These are phyloP conservation scores for Syrphus vitripennis DNA, from an alignment of 2,888 invertebrate genomes.

Conservation along the genomic window DNA sequence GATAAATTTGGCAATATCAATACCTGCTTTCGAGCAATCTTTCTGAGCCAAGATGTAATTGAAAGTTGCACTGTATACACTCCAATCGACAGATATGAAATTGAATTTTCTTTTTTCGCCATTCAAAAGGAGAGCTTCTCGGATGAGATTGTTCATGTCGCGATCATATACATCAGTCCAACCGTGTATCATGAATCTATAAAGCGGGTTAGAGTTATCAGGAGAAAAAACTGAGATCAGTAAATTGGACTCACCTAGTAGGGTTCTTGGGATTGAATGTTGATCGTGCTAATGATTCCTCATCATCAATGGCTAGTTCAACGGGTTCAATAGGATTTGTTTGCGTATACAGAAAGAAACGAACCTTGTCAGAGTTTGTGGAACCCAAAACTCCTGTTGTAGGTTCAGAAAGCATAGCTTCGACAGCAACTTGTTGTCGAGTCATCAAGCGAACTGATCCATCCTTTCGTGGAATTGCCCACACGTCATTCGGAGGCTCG, in stretches of 20 bases:
- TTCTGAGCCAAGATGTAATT: slow-evolving; percentile 83
- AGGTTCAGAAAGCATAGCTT: slow-evolving; percentile 26
- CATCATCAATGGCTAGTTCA: slow-evolving; percentile 36
- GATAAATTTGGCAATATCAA: slow-evolving; percentile 65
- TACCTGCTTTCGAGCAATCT: slow-evolving; percentile 67
- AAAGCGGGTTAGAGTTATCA: neutral
- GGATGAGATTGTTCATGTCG: slow-evolving; percentile 66
- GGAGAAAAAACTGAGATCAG: no score
- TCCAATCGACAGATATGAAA: slow-evolving; percentile 84
- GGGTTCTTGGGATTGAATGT: slow-evolving; percentile 31
- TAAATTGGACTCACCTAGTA: slow-evolving; percentile 37
- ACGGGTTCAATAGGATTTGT: slow-evolving; percentile 33
- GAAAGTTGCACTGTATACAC: slow-evolving; percentile 80
- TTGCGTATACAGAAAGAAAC: slow-evolving; percentile 57
- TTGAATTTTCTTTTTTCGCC: slow-evolving; percentile 82
- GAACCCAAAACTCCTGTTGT: neutral
- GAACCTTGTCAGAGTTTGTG: slow-evolving; percentile 33
- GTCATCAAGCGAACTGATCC: slow-evolving; percentile 38
- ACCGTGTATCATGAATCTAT: slow-evolving; percentile 51
- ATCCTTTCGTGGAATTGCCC: slow-evolving; percentile 42
- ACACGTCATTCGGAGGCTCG: neutral
- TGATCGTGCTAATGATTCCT: slow-evolving; percentile 12
- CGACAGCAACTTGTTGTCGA: neutral
- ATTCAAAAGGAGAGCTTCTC: slow-evolving; percentile 82
- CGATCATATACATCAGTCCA: slow-evolving; percentile 72